Percentiles rank a stretch among this genome's conserved stretches.
phyloP scores from a whole-genome alignment of 2,113 vertebrate species.

The Cromileptes altivelis region DNA sequence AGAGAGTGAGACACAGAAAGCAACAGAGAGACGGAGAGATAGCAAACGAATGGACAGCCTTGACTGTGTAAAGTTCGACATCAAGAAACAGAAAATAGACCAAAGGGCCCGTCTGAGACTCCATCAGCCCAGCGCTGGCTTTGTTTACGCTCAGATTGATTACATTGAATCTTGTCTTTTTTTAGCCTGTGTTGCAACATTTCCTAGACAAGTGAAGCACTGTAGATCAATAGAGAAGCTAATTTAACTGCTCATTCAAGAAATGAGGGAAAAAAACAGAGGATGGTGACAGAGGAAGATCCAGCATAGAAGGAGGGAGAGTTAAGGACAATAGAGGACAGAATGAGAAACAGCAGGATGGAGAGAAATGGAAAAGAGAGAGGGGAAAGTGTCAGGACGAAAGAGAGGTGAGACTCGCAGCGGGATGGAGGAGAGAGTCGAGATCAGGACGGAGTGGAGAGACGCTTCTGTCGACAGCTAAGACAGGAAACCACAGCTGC shows the following conservation, averaged over 20 bases:
- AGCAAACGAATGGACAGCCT: conserved; percentile 22
- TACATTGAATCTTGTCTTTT: not conserved
- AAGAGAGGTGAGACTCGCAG: conserved; percentile 31
- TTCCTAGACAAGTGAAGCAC: not conserved
- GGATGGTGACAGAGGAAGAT: not conserved
- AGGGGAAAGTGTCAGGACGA: conserved; percentile 16
- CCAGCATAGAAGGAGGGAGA: not conserved
- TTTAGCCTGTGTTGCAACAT: conserved; percentile 12
- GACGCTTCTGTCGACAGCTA: conserved; percentile 77
- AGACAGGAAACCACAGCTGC: conserved; percentile 86
- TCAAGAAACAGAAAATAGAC: conserved; percentile 48
- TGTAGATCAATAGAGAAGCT: conserved; percentile 10
- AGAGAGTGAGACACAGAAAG: conserved; percentile 12
- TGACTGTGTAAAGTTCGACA: conserved; percentile 33
- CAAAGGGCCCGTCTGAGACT: conserved; percentile 2
- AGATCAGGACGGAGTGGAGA: conserved; percentile 73
- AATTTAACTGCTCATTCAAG: not conserved
- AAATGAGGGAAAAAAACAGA: not conserved
- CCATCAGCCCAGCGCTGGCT: not conserved
- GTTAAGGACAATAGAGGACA: not conserved
- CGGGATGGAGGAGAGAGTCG: conserved; percentile 53
- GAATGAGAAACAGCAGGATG: conserved; percentile 30
- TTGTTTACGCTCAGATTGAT: conserved; percentile 9
- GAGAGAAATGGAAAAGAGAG: conserved; percentile 12
- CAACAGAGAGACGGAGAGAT: conserved; percentile 12